Evolutionary conservation across 2,797 vertebrate genomes (phyloP), one percentile per base, ranked within the genome.

Genomic region (Bradypodion pumilum): DNA sequence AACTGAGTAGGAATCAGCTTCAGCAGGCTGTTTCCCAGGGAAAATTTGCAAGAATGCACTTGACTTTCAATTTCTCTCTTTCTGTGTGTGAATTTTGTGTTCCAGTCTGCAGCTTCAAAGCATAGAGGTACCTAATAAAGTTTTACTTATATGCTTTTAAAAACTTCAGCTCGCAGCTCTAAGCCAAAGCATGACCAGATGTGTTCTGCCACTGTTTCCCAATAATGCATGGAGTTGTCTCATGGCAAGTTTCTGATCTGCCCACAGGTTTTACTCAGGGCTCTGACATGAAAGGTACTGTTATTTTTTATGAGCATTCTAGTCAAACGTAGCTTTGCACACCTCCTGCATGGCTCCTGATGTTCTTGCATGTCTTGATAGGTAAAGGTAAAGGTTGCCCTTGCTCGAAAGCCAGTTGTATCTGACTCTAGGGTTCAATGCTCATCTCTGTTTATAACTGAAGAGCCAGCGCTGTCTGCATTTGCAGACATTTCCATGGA

Each of bases 21-120:
- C 68, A 35, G 16, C 37, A 66, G 82, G 42, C 66, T 60, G n/a
- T 60, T 27, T 62, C 15, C 21, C 23, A 27, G 74, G 76, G 9
- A 66, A 25, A 23, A 81, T 78, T 63, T 56, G 77, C 8, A 86
- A 62, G 12, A 4, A 85, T 68, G 15, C 59, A 52, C 19, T 66
- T 56, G 10, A 7, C 42, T 63, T 16, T 60, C 29, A 25, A 25
- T 49, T n/a, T 5, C 10, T 74, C 29, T 32, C 25, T 52, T 23
- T 35, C 5, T 35, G 3, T 56, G 29, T 69, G 32, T 68, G 23
- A 8, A 2, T 40, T 2, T 80, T 42, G 8, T n/a, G 25, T 78
- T 80, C 83, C 80, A 29, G 6, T 84, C 87, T 79, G 13, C 25
- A 70, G 6, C 81, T 90, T 87, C 44, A 65, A 84, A 89, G 82